Percentiles rank a stretch among this genome's conserved stretches.
Evolutionary conservation across 2,797 vertebrate genomes (phyloP).

Genomic region (Mormyrus hasselquistii): DNA sequence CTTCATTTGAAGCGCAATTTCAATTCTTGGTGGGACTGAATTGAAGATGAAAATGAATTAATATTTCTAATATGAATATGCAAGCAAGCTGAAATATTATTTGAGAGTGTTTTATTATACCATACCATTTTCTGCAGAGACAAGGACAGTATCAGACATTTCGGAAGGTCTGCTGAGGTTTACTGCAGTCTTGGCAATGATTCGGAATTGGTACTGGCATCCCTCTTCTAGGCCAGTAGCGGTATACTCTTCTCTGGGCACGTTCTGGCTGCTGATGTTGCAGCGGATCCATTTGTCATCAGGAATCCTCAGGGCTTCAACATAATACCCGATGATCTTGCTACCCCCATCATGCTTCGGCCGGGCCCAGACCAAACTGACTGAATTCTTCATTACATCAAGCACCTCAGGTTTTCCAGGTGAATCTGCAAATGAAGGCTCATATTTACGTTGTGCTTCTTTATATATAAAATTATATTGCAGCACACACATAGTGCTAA

Average conservation of each 20-base stretch:
- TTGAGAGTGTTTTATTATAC: background rate
- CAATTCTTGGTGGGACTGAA: slow-evolving; percentile 88
- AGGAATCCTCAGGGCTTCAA: slow-evolving; percentile 84
- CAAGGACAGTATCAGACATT: slow-evolving; percentile 82
- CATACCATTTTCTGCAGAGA: slow-evolving; percentile 90
- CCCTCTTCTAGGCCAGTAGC: slow-evolving; percentile 85
- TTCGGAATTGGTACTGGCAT: slow-evolving; percentile 88
- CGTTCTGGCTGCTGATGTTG: slow-evolving; percentile 87
- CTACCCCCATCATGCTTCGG: slow-evolving; percentile 97
- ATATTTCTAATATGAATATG: background rate
- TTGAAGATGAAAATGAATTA: slow-evolving; percentile 25
- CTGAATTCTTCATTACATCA: slow-evolving; percentile 83
- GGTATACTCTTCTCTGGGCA: slow-evolving; percentile 87
- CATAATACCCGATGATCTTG: slow-evolving; percentile 90
- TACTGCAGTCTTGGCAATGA: slow-evolving; percentile 89
- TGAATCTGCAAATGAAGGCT: slow-evolving; percentile 67
- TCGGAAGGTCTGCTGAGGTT: slow-evolving; percentile 93
- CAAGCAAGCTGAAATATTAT: background rate
- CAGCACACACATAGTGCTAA: background rate
- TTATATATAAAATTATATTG: background rate
- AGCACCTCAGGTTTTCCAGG: slow-evolving; percentile 96
- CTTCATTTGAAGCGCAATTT: slow-evolving; percentile 82
- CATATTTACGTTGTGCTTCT: background rate
- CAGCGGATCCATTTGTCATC: slow-evolving; percentile 86
- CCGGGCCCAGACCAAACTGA: slow-evolving; percentile 81